phyloP scores from a whole-genome alignment of 1,140 invertebrate species.

The Drosophila punjabiensis region DNA sequence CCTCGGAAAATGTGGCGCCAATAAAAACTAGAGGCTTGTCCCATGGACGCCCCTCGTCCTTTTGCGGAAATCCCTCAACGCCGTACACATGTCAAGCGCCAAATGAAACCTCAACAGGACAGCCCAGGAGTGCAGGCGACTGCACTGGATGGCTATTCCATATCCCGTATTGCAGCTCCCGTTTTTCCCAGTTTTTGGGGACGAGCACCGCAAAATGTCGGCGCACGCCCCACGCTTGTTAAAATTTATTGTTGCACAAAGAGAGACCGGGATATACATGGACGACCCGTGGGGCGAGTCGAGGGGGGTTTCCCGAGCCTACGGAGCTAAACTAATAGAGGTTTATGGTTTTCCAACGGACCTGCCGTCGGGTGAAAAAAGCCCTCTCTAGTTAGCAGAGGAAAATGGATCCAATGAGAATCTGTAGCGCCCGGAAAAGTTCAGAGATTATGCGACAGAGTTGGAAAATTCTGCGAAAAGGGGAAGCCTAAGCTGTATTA shows the following conservation, averaged over 20 bases:
- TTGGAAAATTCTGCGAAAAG: not conserved
- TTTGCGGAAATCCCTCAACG: constrained; percentile 42
- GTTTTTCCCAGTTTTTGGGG: constrained; percentile 41
- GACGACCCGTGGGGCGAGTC: constrained; percentile 3
- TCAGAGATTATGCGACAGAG: not conserved
- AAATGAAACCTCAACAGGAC: constrained; percentile 78
- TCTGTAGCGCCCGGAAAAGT: constrained; percentile 1
- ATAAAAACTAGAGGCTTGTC: constrained; percentile 34
- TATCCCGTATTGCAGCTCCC: constrained; percentile 21
- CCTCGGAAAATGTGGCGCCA: constrained; percentile 27
- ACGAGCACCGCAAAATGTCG: constrained; percentile 68
- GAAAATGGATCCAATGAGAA: constrained; percentile 22
- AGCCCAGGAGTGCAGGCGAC: constrained; percentile 27
- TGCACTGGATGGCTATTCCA: constrained; percentile 41
- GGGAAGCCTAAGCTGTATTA: not conserved
- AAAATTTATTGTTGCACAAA: constrained; percentile 78
- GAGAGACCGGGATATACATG: constrained; percentile 32
- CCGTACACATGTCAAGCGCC: constrained; percentile 78
- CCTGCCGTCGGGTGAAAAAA: not conserved
- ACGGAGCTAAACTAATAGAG: constrained; percentile 74
- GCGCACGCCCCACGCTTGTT: constrained; percentile 76
- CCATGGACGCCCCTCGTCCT: not conserved
- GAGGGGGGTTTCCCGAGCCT: constrained; percentile 21
- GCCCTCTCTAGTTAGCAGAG: constrained; percentile 33
- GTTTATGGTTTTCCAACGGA: constrained; percentile 45